Conservation (phyloP, 2,888 invertebrate species). For the Chymomyza procnemis region DNA sequence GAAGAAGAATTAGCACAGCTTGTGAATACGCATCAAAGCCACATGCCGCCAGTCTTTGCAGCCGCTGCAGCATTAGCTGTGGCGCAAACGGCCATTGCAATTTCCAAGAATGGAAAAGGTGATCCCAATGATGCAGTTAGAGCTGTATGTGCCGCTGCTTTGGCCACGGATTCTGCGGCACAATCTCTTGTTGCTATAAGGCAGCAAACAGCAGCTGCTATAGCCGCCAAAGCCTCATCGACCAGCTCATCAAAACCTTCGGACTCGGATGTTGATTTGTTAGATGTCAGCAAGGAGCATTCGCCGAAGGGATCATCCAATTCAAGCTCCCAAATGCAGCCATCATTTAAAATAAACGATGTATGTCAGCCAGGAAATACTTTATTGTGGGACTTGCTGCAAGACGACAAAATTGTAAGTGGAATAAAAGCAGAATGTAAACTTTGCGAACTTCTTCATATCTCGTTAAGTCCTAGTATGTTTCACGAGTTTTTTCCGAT, state of each 20-base stretch:
- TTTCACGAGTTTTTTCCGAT: no score
- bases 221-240: conserved; percentile 54
- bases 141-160: conserved; percentile 68
- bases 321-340: conserved; percentile 46
- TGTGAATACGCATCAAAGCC: conserved; percentile 77
- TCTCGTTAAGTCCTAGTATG: no score
- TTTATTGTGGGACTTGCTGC: conserved; percentile 94
- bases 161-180: conserved; percentile 67
- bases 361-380: conserved; percentile 96
- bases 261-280: conserved; percentile 65
- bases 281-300: conserved; percentile 46
- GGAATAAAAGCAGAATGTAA: no score
- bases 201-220: conserved; percentile 58
- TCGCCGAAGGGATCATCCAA: conserved; percentile 47
- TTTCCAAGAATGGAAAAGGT: conserved; percentile 67
- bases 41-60: conserved; percentile 74
- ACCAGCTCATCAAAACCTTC: conserved; percentile 56
- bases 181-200: conserved; percentile 62
- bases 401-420: conserved; percentile 92
- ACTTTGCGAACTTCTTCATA: no score
- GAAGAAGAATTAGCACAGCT: conserved; percentile 90
- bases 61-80: conserved; percentile 75
- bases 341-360: conserved; percentile 79
- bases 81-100: conserved; percentile 73
- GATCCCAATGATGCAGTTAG: conserved; percentile 71